Conservation (phyloP, 1,140 invertebrate genomes). For the Meloidogyne floridensis region DNA sequence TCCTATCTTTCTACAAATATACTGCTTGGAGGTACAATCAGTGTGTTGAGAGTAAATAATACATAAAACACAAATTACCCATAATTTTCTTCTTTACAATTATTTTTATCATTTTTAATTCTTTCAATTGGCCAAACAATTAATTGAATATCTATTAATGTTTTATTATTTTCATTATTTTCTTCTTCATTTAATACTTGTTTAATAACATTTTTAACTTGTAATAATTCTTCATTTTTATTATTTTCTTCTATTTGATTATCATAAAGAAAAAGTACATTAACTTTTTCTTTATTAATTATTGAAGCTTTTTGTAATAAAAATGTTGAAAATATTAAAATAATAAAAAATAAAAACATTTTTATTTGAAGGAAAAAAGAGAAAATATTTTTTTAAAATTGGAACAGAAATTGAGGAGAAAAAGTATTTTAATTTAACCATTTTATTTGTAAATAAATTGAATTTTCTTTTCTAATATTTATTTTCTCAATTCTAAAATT, state of each 20-base stretch:
- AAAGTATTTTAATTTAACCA: too few relatives aligned
- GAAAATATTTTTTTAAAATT: too few relatives aligned
- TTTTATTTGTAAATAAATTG: not conserved
- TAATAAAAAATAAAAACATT: constrained; percentile 6
- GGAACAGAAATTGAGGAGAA: too few relatives aligned
- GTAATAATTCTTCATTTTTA: not conserved
- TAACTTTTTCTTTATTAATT: not conserved
- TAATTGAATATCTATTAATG: not conserved
- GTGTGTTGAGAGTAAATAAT: too few relatives aligned
- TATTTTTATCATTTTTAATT: not conserved
- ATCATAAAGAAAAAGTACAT: not conserved
- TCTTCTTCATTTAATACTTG: not conserved
- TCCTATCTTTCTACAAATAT: too few relatives aligned
- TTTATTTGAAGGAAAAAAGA: too few relatives aligned
- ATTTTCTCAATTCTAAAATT: not conserved
- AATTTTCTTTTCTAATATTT: not conserved
- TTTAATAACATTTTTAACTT: not conserved
- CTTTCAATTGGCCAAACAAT: not conserved
- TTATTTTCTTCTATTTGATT: not conserved
- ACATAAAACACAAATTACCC: not conserved
- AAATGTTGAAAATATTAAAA: not conserved
- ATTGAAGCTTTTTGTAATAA: not conserved
- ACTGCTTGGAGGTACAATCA: too few relatives aligned
- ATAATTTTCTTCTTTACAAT: not conserved
- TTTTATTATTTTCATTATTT: not conserved